phyloP scores from a whole-genome alignment of 2,888 invertebrate species.

The Tholera decimalis region DNA sequence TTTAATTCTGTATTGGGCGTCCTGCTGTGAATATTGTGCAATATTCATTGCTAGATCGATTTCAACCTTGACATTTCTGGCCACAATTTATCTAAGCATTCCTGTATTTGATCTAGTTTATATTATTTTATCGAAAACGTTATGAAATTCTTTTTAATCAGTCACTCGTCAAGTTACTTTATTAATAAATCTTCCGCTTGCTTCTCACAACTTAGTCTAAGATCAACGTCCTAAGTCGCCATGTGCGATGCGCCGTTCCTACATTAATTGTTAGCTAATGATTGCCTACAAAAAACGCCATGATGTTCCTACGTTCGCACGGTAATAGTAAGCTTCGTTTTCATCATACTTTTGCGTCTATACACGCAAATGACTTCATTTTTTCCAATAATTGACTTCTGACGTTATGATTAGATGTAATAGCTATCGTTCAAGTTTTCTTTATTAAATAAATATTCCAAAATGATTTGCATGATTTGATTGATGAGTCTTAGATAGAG shows the following conservation, averaged over 20 bases:
- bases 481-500: conserved; percentile 24
- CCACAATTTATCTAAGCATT: neutral
- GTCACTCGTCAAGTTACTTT: conserved; percentile 3
- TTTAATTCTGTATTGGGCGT: conserved; percentile 7
- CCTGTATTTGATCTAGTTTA: conserved; percentile 6
- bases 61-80: conserved; percentile 50
- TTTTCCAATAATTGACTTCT: conserved; percentile 60
- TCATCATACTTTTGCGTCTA: conserved; percentile 48
- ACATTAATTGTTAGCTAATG: conserved; percentile 84
- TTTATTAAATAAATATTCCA: conserved; percentile 48
- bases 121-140: neutral
- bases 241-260: conserved; percentile 72
- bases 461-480: conserved; percentile 40
- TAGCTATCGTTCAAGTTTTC: conserved; percentile 33
- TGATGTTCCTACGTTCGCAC: conserved; percentile 76
- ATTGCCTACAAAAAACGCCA: conserved; percentile 76
- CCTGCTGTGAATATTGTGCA: conserved; percentile 1
- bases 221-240: conserved; percentile 73
- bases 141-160: neutral
- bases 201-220: conserved; percentile 63
- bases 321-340: conserved; percentile 68
- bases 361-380: conserved; percentile 62
- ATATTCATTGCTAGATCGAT: conserved; percentile 9
- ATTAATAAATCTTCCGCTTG: conserved; percentile 52
- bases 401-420: conserved; percentile 51